A percentile compares a stretch with the other conserved stretches of the same genome.
phyloP scores from a whole-genome alignment of 53 echinoderm and acorn worm species.

The Paracentrotus lividus region DNA sequence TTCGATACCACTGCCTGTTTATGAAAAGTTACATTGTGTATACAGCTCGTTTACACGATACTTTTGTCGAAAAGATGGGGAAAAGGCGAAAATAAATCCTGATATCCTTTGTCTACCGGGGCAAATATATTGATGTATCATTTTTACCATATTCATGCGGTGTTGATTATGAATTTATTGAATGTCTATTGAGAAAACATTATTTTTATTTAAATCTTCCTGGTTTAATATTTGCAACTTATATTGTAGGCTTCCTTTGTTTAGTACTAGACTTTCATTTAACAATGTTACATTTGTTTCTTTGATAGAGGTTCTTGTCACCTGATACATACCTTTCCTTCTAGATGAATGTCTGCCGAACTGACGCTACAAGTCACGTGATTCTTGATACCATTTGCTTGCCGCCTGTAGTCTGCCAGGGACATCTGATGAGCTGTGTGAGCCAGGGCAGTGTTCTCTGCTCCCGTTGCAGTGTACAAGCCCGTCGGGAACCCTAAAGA shows the following conservation, averaged over 20 bases:
- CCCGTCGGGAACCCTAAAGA: conserved; percentile 75
- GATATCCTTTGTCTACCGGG: no score
- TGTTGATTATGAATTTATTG: no score
- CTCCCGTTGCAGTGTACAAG: conserved; percentile 75
- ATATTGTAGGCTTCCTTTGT: not conserved
- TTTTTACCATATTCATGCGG: no score
- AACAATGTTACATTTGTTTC: not conserved
- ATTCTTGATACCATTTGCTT: conserved; percentile 77
- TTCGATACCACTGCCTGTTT: not conserved
- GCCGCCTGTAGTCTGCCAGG: conserved; percentile 77
- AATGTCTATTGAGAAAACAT: no score
- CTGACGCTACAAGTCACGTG: conserved; percentile 77
- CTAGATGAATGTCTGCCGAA: conserved; percentile 60
- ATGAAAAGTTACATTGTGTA: not conserved
- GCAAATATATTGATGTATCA: no score
- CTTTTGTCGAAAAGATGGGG: not conserved
- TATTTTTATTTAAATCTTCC: not conserved
- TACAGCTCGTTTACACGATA: not conserved
- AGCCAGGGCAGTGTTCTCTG: conserved; percentile 77
- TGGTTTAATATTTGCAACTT: not conserved
- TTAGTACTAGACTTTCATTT: not conserved
- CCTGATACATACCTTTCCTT: conserved; percentile 64
- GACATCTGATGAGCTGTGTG: conserved; percentile 81
- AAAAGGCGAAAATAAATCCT: no score
- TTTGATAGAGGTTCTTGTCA: not conserved